phyloP scores from a whole-genome alignment of 2,888 invertebrate genomes.

The Vannuccia rotundouncinata region DNA sequence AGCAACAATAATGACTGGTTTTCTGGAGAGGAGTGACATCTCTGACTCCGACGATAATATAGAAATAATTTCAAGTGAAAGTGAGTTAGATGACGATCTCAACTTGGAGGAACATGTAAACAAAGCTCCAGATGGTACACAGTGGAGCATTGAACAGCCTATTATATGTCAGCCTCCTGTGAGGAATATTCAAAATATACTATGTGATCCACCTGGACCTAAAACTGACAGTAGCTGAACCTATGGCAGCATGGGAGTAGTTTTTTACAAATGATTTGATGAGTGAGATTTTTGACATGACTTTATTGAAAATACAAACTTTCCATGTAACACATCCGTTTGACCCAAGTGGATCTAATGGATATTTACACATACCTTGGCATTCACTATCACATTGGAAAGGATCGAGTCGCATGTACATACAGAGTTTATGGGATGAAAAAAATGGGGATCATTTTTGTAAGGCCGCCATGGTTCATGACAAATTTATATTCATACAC shows the following conservation, averaged over 20 bases:
- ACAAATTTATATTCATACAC: slow-evolving; percentile 21
- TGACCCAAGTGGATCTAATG: slow-evolving; percentile 9
- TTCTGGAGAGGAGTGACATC: slow-evolving; percentile 5
- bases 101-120: slow-evolving; percentile 11
- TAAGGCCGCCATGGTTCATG: not conserved
- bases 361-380: slow-evolving; percentile 17
- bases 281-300: slow-evolving; percentile 17
- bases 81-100: slow-evolving; percentile 23
- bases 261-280: slow-evolving; percentile 15
- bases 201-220: not conserved
- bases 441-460: slow-evolving; percentile 7
- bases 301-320: slow-evolving; percentile 7
- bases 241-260: slow-evolving; percentile 15
- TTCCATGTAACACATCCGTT: not conserved
- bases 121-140: slow-evolving; percentile 21
- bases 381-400: slow-evolving; percentile 13
- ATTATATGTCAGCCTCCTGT: slow-evolving; percentile 17
- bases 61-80: not conserved
- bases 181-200: slow-evolving; percentile 13
- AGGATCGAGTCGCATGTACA: slow-evolving; percentile 15
- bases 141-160: slow-evolving; percentile 6
- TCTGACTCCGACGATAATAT: slow-evolving; percentile 7
- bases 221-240: slow-evolving; percentile 15
- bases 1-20: slow-evolving; percentile 1
- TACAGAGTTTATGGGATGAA: not conserved